Conservation (phyloP, 2,113 vertebrate genomes). For the Megaceryle maxima region DNA sequence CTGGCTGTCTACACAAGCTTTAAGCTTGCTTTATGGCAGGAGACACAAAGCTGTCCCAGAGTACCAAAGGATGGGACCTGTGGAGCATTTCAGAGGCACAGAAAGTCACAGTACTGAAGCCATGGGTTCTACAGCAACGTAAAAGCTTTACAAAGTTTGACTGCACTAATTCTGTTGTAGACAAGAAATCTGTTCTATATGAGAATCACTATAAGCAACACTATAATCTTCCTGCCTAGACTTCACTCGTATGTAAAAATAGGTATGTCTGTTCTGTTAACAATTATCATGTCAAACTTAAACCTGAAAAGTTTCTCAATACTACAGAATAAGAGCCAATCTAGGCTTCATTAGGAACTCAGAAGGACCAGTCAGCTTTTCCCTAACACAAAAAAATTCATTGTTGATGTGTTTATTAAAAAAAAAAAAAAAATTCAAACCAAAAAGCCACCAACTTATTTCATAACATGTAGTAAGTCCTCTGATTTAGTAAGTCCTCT, state of each 20-base stretch:
- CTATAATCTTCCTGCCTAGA: not conserved
- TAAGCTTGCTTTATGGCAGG: conserved; percentile 55
- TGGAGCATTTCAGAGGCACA: conserved; percentile 56
- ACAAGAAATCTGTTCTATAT: not conserved
- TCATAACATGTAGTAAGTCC: not conserved
- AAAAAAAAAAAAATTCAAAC: not conserved
- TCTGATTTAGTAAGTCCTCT: not conserved
- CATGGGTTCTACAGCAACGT: conserved; percentile 6
- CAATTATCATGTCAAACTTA: not conserved
- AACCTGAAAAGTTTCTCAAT: not conserved
- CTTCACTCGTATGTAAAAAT: not conserved
- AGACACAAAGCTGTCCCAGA: conserved; percentile 61
- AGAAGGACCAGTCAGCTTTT: not conserved
- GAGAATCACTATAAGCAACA: conserved; percentile 2
- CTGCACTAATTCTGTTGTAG: not conserved
- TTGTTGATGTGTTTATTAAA: not conserved
- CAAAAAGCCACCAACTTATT: not conserved
- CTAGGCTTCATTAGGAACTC: not conserved
- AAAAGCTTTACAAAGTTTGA: conserved; percentile 47
- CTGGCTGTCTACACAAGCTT: conserved; percentile 59
- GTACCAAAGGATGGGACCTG: conserved; percentile 54
- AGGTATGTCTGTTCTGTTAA: not conserved
- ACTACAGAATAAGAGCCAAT: not conserved
- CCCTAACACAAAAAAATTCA: not conserved
- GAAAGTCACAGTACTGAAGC: conserved; percentile 53